Evolutionary conservation across 2,888 invertebrate species (phyloP), one percentile per base, ranked within the genome.

Genomic region (Caenorhabditis drosophilae): DNA sequence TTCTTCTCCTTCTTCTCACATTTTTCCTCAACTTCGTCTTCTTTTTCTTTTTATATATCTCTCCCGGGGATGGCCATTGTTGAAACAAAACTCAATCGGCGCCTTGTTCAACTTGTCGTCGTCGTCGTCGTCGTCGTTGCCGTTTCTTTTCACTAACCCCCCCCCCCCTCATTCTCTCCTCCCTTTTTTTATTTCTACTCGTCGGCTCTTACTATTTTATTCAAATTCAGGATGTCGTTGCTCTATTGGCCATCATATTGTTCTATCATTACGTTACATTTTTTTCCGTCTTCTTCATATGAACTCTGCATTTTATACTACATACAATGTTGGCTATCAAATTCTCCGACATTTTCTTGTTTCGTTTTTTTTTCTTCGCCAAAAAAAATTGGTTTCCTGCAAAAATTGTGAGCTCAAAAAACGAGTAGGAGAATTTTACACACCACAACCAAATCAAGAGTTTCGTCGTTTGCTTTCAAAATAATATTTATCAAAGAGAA

Each of bases 41-140:
- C 15, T 20, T 42, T 15, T 36, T 36, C n/a, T 36, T n/a, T 15
- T 15, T 63, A 63, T 63, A 63, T 63, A 63, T 61, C 63, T 63
- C 63, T 63, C 63, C 63, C 57, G 63, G 63, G 63, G 63, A 63
- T 63, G 63, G 57, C 57, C 57, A 63, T 63, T 63, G 63, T 63
- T 57, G 63, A 63, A 63, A 63, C 63, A 63, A 63, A 63, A 63
- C 63, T 63, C 63, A 63, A 63, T 63, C 63, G 63, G 57, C 63
- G 57, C 53, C 63, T 45, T 27, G 16, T 26, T 45, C 44, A 45
- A 45, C 27, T 45, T 45, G 23, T 45, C 44, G 23, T 45, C 27
- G 23, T 27, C 23, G 18, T 42, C 23, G 18, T 42, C 20, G n/a
- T n/a, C n/a, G n/a, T n/a, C n/a, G n/a, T n/a, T n/a, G n/a, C n/a